phyloP scores from a whole-genome alignment of 2,888 invertebrate species.

The Napeogenes inachia region DNA sequence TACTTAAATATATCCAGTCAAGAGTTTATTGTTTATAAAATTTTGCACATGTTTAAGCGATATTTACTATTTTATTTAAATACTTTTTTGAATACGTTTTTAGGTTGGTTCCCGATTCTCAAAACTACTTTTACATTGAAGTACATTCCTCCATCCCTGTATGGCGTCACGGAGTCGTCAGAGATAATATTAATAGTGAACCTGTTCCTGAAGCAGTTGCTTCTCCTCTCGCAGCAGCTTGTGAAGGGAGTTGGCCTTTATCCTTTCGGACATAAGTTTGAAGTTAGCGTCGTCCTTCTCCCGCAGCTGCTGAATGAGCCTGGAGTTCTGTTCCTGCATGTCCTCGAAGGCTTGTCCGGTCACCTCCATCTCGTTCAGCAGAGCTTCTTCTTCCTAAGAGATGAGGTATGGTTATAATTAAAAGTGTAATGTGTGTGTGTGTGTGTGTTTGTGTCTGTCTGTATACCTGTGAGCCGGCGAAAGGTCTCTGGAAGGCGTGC shows the following conservation, averaged over 20 bases:
- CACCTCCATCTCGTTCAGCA: slow-evolving; percentile 99
- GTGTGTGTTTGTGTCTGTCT: not conserved
- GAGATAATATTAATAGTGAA: slow-evolving; percentile 38
- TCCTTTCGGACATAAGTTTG: slow-evolving; percentile 97
- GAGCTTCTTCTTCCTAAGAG: slow-evolving; percentile 92
- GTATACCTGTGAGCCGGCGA: slow-evolving; percentile 81
- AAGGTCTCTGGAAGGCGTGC: slow-evolving; percentile 80
- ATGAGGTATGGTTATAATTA: not conserved
- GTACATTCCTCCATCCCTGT: too few species aligned
- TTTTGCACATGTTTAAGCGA: too few species aligned
- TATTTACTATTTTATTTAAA: too few species aligned
- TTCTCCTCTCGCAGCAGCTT: slow-evolving; percentile 96
- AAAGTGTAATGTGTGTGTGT: too few species aligned
- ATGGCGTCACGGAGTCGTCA: too few species aligned
- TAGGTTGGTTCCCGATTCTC: too few species aligned
- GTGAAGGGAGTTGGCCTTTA: slow-evolving; percentile 96
- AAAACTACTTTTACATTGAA: not conserved
- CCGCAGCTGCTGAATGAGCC: slow-evolving; percentile 94
- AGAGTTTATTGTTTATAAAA: too few species aligned
- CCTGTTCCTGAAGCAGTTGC: slow-evolving; percentile 93
- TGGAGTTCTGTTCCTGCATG: slow-evolving; percentile 98
- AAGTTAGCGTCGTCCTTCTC: slow-evolving; percentile 99
- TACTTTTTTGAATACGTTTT: too few species aligned
- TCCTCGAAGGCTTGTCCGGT: slow-evolving; percentile 99
- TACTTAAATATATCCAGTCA: too few species aligned